Evolutionary conservation across 2,797 vertebrate genomes (phyloP).

Genomic region (Odontamblyopus lacepedii): DNA sequence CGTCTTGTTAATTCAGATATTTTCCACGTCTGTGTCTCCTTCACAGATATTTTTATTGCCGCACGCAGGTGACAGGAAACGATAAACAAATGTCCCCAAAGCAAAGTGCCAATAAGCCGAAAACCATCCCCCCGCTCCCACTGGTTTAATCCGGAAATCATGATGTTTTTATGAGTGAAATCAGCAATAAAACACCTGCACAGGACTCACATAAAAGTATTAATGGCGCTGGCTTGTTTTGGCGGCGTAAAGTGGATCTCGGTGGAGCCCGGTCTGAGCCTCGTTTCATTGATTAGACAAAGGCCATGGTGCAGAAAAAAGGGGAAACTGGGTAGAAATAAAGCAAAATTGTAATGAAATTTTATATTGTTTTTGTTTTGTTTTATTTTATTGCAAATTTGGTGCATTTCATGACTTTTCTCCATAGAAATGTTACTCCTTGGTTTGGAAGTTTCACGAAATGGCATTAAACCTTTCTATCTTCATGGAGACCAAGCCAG

Average conservation of each 20-base stretch:
- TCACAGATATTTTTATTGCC: not conserved
- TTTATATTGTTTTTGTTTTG: too few species aligned
- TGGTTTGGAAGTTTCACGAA: too few species aligned
- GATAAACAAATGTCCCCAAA: not conserved
- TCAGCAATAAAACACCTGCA: conserved; percentile 7
- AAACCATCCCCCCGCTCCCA: not conserved
- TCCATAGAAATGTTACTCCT: too few species aligned
- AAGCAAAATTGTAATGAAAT: not conserved
- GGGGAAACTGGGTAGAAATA: not conserved
- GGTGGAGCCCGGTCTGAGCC: not conserved
- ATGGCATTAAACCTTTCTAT: too few species aligned
- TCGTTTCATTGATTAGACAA: not conserved
- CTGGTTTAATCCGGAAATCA: conserved; percentile 10
- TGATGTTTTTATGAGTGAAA: conserved; percentile 4
- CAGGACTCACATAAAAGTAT: not conserved
- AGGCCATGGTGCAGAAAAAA: not conserved
- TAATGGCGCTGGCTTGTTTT: not conserved
- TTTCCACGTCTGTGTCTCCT: not conserved
- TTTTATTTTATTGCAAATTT: too few species aligned
- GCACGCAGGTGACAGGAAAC: not conserved
- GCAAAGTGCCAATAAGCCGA: conserved; percentile 1
- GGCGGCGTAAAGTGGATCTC: not conserved
- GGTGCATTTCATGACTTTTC: too few species aligned
- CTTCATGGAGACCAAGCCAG: too few species aligned
- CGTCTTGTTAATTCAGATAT: not conserved